Conservation (phyloP, 1,140 invertebrate genomes). For the Chionoecetes opilio region DNA sequence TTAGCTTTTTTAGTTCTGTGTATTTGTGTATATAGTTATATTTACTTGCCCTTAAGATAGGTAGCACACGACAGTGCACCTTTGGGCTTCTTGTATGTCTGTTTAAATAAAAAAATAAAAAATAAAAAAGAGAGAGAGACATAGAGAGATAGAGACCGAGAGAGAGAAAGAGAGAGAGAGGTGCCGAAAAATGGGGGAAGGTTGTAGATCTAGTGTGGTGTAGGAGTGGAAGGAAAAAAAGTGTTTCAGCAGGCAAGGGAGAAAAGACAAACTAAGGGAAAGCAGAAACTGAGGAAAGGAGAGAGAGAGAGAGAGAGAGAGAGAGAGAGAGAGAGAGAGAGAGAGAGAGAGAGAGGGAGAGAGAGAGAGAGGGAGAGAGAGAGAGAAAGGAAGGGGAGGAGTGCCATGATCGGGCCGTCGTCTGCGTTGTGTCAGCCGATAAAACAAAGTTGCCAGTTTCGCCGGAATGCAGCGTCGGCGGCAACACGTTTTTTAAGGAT, state of each 20-base stretch:
- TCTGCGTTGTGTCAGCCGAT: constrained; percentile 17
- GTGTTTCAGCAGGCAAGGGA: too few species aligned
- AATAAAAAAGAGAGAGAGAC: background rate
- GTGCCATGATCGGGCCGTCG: constrained; percentile 12
- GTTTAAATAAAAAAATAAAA: too few species aligned
- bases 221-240: too few species aligned
- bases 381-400: background rate
- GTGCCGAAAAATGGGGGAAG: too few species aligned
- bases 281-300: too few species aligned
- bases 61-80: too few species aligned
- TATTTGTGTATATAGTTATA: too few species aligned
- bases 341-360: constrained; percentile 35
- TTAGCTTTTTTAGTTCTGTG: too few species aligned
- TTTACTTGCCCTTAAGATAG: too few species aligned
- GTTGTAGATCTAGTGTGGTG: too few species aligned
- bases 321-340: constrained; percentile 56
- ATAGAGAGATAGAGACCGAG: background rate
- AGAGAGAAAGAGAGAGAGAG: constrained; percentile 44
- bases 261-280: too few species aligned
- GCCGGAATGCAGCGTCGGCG: background rate
- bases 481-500: background rate
- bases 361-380: constrained; percentile 38
- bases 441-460: background rate
- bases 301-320: constrained; percentile 56
- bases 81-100: too few species aligned